Percentiles rank a stretch among this genome's conserved stretches.
Evolutionary conservation across 2,797 vertebrate species (phyloP).

Genomic region (Muscicapa comitata): DNA sequence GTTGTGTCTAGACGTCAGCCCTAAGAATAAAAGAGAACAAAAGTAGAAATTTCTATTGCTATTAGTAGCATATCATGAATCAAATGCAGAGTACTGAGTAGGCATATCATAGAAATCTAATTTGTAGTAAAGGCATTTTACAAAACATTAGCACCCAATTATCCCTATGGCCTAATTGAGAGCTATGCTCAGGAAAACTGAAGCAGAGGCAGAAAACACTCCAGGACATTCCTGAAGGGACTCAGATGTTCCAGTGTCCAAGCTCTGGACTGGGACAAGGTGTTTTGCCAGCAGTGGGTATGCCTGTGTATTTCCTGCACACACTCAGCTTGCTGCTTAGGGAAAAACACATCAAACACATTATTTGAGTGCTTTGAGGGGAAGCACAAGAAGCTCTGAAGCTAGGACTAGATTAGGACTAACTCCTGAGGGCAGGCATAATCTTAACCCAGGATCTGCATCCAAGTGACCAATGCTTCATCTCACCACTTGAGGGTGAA

Average conservation of each 20-base stretch:
- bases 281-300: rapidly evolving
- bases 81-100: background rate
- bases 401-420: no score
- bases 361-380: background rate
- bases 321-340: background rate
- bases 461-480: background rate
- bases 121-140: background rate
- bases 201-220: background rate
- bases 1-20: background rate
- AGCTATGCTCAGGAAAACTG: background rate
- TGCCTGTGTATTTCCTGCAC: rapidly evolving
- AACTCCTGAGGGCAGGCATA: background rate
- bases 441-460: background rate
- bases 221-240: background rate
- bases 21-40: background rate
- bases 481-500: background rate
- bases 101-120: background rate
- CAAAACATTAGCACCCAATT: background rate
- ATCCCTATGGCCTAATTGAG: background rate
- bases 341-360: rapidly evolving
- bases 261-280: background rate
- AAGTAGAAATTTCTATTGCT: background rate
- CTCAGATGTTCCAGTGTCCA: background rate
- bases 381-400: background rate
- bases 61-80: background rate